A percentile compares a stretch with the other conserved stretches of the same genome.
Conservation (phyloP, 2,797 vertebrate species). For the Melanotaenia pygmaea region DNA sequence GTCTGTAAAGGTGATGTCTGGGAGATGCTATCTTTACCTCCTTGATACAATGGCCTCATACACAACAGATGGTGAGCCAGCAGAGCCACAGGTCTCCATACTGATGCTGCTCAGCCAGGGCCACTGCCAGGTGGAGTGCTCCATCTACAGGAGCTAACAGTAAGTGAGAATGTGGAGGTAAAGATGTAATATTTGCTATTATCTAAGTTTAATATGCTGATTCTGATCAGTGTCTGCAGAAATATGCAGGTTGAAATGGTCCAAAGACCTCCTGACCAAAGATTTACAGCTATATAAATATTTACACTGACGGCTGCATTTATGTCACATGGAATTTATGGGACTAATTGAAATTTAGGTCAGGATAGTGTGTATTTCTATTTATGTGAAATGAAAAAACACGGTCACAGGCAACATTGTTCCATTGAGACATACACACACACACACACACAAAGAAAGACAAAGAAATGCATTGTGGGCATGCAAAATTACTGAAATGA, state of each 20-base stretch:
- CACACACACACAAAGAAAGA: not conserved
- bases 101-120: conserved; percentile 10
- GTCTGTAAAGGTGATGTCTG: conserved; percentile 68
- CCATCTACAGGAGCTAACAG: conserved; percentile 72
- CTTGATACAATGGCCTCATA: conserved; percentile 76
- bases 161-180: not conserved
- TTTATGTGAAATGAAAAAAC: not conserved
- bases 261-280: too few species aligned
- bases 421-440: not conserved
- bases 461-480: not conserved
- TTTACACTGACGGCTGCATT: too few species aligned
- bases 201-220: not conserved
- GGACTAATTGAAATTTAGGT: not conserved
- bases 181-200: not conserved
- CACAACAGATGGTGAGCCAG: conserved; percentile 54
- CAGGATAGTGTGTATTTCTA: not conserved
- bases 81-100: conserved; percentile 48
- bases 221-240: too few species aligned
- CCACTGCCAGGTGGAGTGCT: conserved; percentile 64
- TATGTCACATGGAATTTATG: not conserved
- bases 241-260: too few species aligned
- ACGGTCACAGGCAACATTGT: not conserved
- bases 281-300: too few species aligned
- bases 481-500: not conserved
- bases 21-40: conserved; percentile 79